These are phyloP conservation scores for Eudasyphora cyanicolor DNA, from an alignment of 2,888 invertebrate species.

Conservation along the genomic window DNA sequence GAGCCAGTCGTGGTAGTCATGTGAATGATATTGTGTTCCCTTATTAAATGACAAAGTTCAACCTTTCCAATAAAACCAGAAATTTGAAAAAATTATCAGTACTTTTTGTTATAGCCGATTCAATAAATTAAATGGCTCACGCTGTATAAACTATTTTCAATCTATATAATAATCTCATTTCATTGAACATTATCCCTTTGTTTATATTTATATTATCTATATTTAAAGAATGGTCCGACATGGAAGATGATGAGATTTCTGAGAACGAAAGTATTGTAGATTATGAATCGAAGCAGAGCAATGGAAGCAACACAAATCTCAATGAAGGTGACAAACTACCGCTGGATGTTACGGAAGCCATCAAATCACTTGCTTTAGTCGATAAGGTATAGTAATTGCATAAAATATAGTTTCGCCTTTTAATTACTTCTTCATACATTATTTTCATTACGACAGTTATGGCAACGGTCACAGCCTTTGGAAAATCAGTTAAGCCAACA, in stretches of 20 bases:
- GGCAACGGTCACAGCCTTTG: conserved; percentile 77
- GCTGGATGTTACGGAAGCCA: conserved; percentile 83
- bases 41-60: too few relatives aligned
- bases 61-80: too few relatives aligned
- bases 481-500: conserved; percentile 82
- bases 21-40: too few relatives aligned
- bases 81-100: too few relatives aligned
- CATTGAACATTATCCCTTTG: too few relatives aligned
- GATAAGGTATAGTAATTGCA: conserved; percentile 81
- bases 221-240: conserved; percentile 67
- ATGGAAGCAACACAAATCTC: conserved; percentile 67
- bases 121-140: too few relatives aligned
- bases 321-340: conserved; percentile 81
- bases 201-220: too few relatives aligned
- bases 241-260: conserved; percentile 80
- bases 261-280: conserved; percentile 80
- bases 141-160: too few relatives aligned
- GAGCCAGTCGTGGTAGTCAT: too few relatives aligned
- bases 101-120: too few relatives aligned
- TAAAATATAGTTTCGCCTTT: not conserved
- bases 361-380: conserved; percentile 83
- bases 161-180: too few relatives aligned
- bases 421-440: not conserved
- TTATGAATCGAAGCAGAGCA: conserved; percentile 72
- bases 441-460: conserved; percentile 67